Evolutionary conservation across 2,888 invertebrate genomes (phyloP), one percentile per base, ranked within the genome.

Genomic region (Platycheirus albimanus): DNA sequence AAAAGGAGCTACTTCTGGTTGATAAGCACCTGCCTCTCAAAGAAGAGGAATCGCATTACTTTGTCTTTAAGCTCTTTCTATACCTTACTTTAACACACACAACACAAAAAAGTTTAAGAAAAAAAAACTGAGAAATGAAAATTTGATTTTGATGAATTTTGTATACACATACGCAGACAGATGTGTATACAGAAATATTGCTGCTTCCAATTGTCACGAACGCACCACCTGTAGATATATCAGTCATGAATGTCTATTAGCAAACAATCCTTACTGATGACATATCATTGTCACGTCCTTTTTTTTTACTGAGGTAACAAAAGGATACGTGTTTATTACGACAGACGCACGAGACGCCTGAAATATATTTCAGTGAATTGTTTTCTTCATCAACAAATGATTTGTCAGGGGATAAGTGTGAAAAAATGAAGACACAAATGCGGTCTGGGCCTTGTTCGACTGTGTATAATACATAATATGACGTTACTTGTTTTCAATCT

Each of bases 121-220:
- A 67, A 10, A 45, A 10, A 2, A 47, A 51, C 20, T 36, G 63
- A 75, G 61, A 75, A 69, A 80, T 76, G 75, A 75, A 76, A 80
- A 76, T 80, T 69, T 80, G 80, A 76, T 80, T 80, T 75, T 64
- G 76, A 76, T 76, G 70, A 66, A 80, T 66, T 76, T 36, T 70
- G 24, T 58, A 52, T 51, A 51, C 45, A 49, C 63, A 56, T 33
- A 61, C 2, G 1, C 36, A 54, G 19, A 38, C 2, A 36, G 20
- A 43, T 1, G 7, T n/a, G n/a, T 1, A 43, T 10, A 11, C 19
- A 19, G 45, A 45, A 8, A 43, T 7, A 17, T 47, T 63, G 45
- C 30, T 61, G 52, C 67, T 67, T 66, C 13, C 11, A 67, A 56
- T 19, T 45, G 72, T 61, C 61, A 67, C 45, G 30, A 41, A 67